These are phyloP conservation scores for Tadarida brasiliensis DNA, from an alignment of 2,797 vertebrate genomes.

Conservation along the genomic window DNA sequence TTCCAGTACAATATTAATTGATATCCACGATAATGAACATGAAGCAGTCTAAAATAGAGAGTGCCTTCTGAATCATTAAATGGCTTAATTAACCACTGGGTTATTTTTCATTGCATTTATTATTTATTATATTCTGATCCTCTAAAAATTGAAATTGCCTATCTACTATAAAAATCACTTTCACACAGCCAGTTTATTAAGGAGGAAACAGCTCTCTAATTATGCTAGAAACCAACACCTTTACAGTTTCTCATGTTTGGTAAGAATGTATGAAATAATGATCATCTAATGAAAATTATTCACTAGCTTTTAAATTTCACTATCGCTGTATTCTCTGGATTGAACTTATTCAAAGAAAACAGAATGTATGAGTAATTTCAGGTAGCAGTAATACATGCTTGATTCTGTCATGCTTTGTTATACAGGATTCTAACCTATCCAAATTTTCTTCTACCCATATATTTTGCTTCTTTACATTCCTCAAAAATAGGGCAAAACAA, in stretches of 20 bases:
- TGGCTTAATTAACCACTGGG: neutral
- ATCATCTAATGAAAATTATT: neutral
- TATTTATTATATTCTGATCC: neutral
- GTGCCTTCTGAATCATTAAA: conserved; percentile 3
- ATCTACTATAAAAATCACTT: neutral
- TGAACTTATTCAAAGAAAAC: neutral
- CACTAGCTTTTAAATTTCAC: neutral
- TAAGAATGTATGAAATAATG: neutral
- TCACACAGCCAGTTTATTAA: neutral
- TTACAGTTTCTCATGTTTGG: neutral
- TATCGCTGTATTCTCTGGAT: neutral
- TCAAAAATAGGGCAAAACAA: neutral
- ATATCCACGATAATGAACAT: neutral
- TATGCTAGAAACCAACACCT: neutral
- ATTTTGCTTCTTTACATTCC: neutral
- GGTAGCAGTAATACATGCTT: neutral
- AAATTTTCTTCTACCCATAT: neutral
- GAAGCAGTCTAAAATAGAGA: neutral
- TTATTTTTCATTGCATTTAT: neutral
- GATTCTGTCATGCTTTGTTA: neutral
- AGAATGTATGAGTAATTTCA: neutral
- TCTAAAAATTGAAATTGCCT: neutral
- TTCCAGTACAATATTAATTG: neutral
- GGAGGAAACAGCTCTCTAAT: neutral
- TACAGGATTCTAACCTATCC: neutral